These are phyloP conservation scores for Philhelius pedissequus DNA, from an alignment of 2,888 invertebrate genomes.

Conservation along the genomic window DNA sequence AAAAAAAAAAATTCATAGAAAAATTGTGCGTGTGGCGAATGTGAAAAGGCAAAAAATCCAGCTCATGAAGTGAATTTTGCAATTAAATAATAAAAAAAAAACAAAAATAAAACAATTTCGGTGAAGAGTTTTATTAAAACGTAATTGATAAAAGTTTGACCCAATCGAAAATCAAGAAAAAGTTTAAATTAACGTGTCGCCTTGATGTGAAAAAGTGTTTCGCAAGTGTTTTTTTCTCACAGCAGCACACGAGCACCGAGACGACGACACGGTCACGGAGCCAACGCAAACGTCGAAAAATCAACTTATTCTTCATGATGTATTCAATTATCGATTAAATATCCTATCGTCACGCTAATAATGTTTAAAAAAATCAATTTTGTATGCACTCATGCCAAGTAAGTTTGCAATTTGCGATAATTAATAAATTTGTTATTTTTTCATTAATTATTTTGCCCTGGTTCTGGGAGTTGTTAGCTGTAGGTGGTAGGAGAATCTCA, in stretches of 20 bases:
- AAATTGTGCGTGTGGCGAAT: constrained; percentile 26
- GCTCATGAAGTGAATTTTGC: constrained; percentile 23
- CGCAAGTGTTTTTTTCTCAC: constrained; percentile 50
- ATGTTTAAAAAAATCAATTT: constrained; percentile 65
- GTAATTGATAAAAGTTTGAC: background rate
- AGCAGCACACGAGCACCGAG: background rate
- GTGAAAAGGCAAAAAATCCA: background rate
- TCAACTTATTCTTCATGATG: constrained; percentile 20
- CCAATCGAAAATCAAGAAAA: background rate
- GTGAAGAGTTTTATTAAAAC: background rate
- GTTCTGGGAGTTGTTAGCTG: background rate
- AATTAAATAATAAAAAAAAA: background rate
- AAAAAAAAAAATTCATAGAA: constrained; percentile 9
- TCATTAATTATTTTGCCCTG: background rate
- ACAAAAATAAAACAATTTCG: constrained; percentile 20
- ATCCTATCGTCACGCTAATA: constrained; percentile 46
- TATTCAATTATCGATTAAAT: constrained; percentile 63
- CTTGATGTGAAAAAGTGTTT: constrained; percentile 36
- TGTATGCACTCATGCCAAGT: constrained; percentile 41
- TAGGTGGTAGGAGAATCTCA: background rate
- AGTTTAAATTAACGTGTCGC: background rate
- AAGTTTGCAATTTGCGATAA: constrained; percentile 30
- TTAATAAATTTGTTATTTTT: constrained; percentile 5
- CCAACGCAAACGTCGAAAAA: background rate
- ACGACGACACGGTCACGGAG: background rate